phyloP scores from a whole-genome alignment of 2,797 vertebrate genomes.

The Acipenser oxyrinchus region DNA sequence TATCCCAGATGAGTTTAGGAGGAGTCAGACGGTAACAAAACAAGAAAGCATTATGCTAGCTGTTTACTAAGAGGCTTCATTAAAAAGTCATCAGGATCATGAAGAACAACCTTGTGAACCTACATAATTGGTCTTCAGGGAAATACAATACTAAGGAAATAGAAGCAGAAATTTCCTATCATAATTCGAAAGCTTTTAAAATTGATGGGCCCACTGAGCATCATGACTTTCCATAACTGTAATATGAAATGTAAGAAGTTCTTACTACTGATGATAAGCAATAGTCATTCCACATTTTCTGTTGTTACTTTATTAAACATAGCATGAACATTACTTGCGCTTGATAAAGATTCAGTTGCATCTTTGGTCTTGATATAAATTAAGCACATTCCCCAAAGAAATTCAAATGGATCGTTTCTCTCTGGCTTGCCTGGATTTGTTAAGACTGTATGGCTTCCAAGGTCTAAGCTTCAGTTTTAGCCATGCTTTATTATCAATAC shows the following conservation, averaged over 20 bases:
- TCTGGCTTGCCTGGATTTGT: constrained; percentile 14
- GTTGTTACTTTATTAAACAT: constrained; percentile 8
- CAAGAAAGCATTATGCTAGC: constrained; percentile 52
- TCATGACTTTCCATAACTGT: not conserved
- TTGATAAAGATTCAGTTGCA: constrained; percentile 10
- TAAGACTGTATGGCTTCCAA: constrained; percentile 9
- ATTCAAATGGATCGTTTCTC: constrained; percentile 21
- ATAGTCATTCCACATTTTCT: not conserved
- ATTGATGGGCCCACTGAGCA: constrained; percentile 27
- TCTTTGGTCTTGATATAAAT: not conserved
- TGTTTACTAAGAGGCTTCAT: constrained; percentile 59
- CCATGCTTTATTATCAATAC: constrained; percentile 13
- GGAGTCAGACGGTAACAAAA: constrained; percentile 61
- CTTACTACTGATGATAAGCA: constrained; percentile 21
- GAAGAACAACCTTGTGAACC: constrained; percentile 62
- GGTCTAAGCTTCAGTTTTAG: constrained; percentile 17
- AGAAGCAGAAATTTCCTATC: constrained; percentile 30
- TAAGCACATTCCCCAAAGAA: not conserved
- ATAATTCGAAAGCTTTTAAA: constrained; percentile 22
- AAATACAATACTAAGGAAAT: constrained; percentile 40
- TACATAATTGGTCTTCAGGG: constrained; percentile 59
- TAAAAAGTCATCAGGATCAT: constrained; percentile 70
- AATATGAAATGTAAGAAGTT: not conserved
- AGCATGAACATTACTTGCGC: constrained; percentile 11
- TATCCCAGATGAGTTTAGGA: constrained; percentile 57